Conservation (phyloP, 1,140 invertebrate species). For the Octopus sinensis region DNA sequence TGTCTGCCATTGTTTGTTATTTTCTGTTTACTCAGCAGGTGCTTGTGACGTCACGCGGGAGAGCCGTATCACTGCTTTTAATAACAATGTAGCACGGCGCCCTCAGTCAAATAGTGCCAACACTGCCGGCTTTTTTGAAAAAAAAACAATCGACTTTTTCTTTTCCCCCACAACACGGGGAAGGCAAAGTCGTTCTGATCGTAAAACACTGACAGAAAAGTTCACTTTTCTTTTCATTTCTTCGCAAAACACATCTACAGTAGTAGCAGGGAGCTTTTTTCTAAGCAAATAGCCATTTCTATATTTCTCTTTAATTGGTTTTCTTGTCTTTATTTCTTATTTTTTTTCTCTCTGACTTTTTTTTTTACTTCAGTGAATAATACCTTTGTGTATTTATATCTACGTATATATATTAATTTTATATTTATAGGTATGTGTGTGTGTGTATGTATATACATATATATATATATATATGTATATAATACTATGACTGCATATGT, state of each 20-base stretch:
- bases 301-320: not conserved
- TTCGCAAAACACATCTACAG: too few relatives aligned
- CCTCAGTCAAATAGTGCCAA: conserved; percentile 11
- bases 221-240: too few relatives aligned
- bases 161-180: too few relatives aligned
- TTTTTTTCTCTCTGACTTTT: too few relatives aligned
- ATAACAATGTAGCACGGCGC: conserved; percentile 37
- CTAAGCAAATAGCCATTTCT: not conserved
- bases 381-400: not conserved
- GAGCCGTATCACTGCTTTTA: conserved; percentile 29
- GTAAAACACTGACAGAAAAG: too few relatives aligned
- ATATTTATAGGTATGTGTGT: not conserved
- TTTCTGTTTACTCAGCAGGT: conserved; percentile 51
- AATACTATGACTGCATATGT: not conserved
- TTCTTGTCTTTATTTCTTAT: too few relatives aligned
- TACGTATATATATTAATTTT: not conserved
- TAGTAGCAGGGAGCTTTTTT: too few relatives aligned
- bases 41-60: conserved; percentile 45
- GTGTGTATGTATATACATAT: not conserved
- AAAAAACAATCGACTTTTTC: too few relatives aligned
- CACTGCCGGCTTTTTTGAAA: too few relatives aligned
- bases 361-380: too few relatives aligned
- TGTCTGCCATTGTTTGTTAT: conserved; percentile 42
- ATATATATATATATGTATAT: not conserved
- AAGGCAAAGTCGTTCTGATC: too few relatives aligned